These are phyloP conservation scores for Caranx melampygus DNA, from an alignment of 2,113 vertebrate species.

Conservation along the genomic window DNA sequence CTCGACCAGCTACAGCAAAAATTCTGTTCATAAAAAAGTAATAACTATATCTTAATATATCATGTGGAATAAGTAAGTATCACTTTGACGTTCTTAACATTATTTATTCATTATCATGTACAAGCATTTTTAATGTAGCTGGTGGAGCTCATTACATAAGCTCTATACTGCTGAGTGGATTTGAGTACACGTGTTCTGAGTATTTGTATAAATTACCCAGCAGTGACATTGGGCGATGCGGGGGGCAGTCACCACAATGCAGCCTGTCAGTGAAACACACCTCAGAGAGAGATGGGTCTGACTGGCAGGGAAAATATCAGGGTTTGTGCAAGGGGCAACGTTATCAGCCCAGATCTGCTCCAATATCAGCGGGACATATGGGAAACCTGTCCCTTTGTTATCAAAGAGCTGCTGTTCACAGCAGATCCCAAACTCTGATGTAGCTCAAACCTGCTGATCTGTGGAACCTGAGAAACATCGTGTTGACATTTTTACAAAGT, in stretches of 20 bases:
- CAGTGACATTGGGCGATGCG: not conserved
- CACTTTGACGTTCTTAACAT: not conserved
- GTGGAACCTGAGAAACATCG: constrained; percentile 22
- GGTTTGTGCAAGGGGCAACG: constrained; percentile 16
- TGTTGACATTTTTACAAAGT: constrained; percentile 26
- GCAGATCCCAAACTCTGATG: constrained; percentile 77
- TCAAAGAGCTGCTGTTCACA: constrained; percentile 58
- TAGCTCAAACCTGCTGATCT: constrained; percentile 76
- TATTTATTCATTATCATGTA: no score
- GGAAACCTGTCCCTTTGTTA: constrained; percentile 40
- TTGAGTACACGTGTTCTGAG: not conserved
- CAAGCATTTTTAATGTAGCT: no score
- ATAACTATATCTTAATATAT: not conserved
- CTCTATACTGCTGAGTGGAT: no score
- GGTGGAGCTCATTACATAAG: no score
- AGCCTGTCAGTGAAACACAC: not conserved
- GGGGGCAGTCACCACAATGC: no score
- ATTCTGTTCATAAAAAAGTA: not conserved
- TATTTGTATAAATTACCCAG: not conserved
- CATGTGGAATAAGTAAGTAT: not conserved
- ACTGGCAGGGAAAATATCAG: constrained; percentile 12
- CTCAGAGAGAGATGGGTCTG: not conserved
- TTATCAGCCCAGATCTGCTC: constrained; percentile 62
- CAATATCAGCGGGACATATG: constrained; percentile 51
- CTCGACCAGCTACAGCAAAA: not conserved